Conservation (phyloP, 1,140 invertebrate species). For the Apis laboriosa region DNA sequence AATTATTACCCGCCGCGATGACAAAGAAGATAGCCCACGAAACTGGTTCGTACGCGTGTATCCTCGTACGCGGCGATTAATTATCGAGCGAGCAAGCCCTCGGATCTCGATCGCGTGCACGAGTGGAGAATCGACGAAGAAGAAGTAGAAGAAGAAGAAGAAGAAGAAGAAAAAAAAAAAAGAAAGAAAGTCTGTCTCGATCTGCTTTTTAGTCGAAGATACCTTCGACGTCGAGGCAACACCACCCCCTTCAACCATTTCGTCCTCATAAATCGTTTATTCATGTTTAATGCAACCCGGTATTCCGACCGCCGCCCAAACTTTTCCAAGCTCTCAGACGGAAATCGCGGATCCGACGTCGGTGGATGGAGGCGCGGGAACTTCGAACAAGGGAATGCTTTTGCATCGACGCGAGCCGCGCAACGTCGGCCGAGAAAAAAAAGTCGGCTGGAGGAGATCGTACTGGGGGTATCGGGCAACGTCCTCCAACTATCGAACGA, state of each 20-base stretch:
- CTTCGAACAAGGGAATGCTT: slow-evolving; percentile 73
- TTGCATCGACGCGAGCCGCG: slow-evolving; percentile 64
- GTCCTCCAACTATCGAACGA: slow-evolving; percentile 22
- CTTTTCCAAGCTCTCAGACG: slow-evolving; percentile 69
- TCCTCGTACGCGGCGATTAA: slow-evolving; percentile 56
- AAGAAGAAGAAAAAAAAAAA: neutral
- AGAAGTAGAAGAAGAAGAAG: no score
- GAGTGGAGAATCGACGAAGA: neutral
- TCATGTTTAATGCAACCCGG: slow-evolving; percentile 70
- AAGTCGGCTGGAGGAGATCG: slow-evolving; percentile 32
- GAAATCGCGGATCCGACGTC: slow-evolving; percentile 54
- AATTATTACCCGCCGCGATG: slow-evolving; percentile 69
- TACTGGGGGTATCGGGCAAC: slow-evolving; percentile 11
- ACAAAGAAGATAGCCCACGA: slow-evolving; percentile 67
- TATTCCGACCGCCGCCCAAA: slow-evolving; percentile 54
- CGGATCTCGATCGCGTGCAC: slow-evolving; percentile 38
- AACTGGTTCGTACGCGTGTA: slow-evolving; percentile 16
- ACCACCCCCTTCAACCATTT: slow-evolving; percentile 38
- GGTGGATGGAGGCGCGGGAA: slow-evolving; percentile 53
- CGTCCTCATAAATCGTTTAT: slow-evolving; percentile 74
- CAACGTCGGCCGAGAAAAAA: slow-evolving; percentile 49
- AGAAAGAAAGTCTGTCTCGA: slow-evolving; percentile 38
- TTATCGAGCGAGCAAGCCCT: slow-evolving; percentile 57
- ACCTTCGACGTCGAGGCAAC: slow-evolving; percentile 1
- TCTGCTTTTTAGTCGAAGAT: slow-evolving; percentile 37